Conservation (phyloP, 2,113 vertebrate genomes). For the Rhynchomys soricoides region DNA sequence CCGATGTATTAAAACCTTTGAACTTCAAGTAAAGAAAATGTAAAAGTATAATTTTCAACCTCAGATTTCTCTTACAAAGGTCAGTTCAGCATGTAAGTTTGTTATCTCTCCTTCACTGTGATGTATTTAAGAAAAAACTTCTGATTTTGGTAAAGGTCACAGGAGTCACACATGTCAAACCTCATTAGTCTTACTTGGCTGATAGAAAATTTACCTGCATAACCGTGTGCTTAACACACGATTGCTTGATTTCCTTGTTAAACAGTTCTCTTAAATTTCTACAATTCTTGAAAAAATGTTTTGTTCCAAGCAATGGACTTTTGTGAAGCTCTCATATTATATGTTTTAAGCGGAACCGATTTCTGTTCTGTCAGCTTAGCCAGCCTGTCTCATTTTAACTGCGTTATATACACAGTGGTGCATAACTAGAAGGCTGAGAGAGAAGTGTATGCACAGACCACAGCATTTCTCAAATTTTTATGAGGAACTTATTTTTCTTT, state of each 20-base stretch:
- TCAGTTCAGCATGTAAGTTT: conserved; percentile 60
- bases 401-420: conserved; percentile 32
- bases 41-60: conserved; percentile 82
- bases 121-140: conserved; percentile 65
- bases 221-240: neutral
- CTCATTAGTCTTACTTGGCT: conserved; percentile 73
- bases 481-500: conserved; percentile 75
- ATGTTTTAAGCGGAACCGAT: conserved; percentile 28
- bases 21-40: conserved; percentile 76
- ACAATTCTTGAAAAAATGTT: conserved; percentile 58
- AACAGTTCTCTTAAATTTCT: conserved; percentile 12
- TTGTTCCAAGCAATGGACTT: conserved; percentile 49
- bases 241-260: conserved; percentile 14
- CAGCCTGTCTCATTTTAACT: conserved; percentile 10
- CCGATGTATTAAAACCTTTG: conserved; percentile 75
- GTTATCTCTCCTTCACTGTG: conserved; percentile 72
- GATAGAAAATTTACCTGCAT: conserved; percentile 58
- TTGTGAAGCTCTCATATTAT: neutral
- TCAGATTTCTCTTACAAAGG: conserved; percentile 80
- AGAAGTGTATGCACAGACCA: conserved; percentile 68
- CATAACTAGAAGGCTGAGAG: conserved; percentile 75
- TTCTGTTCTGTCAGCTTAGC: neutral
- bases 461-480: conserved; percentile 69
- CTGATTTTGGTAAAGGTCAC: conserved; percentile 84
- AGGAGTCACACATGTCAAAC: conserved; percentile 66